phyloP scores from a whole-genome alignment of 2,797 vertebrate genomes.

The Botia almorhae region DNA sequence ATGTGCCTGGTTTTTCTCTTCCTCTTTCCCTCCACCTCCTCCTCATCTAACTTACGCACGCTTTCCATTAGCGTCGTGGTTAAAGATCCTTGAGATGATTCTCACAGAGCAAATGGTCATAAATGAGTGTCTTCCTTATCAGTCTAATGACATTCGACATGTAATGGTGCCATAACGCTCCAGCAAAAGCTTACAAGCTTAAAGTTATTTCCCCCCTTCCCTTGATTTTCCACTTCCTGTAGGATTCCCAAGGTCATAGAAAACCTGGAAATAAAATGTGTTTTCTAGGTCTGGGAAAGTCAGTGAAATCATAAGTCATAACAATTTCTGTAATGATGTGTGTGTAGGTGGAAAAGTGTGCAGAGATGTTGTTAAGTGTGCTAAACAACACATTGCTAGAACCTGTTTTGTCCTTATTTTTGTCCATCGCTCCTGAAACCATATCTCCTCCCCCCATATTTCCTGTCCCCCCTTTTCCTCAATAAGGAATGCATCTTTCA shows the following conservation, averaged over 20 bases:
- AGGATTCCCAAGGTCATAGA: background rate
- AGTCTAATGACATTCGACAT: background rate
- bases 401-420: slow-evolving; percentile 69
- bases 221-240: slow-evolving; percentile 26
- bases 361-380: background rate
- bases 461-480: slow-evolving; percentile 52
- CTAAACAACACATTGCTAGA: slow-evolving; percentile 61
- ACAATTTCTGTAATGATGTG: background rate
- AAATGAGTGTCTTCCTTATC: slow-evolving; percentile 35
- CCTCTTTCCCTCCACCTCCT: slow-evolving; percentile 1
- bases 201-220: slow-evolving; percentile 3
- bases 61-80: slow-evolving; percentile 34
- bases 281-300: background rate
- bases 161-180: slow-evolving; percentile 1
- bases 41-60: background rate
- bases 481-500: slow-evolving; percentile 39
- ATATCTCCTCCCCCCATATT: slow-evolving; percentile 64
- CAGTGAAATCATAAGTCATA: background rate
- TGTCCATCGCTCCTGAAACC: slow-evolving; percentile 73
- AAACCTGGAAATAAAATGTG: background rate
- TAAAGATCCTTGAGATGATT: slow-evolving; percentile 35
- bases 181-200: slow-evolving; percentile 10
- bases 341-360: background rate
- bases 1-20: slow-evolving; percentile 43
- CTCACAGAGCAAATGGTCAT: slow-evolving; percentile 14